phyloP scores from a whole-genome alignment of 35 echinoderm and acorn worm genomes.

The Amphiura filiformis region DNA sequence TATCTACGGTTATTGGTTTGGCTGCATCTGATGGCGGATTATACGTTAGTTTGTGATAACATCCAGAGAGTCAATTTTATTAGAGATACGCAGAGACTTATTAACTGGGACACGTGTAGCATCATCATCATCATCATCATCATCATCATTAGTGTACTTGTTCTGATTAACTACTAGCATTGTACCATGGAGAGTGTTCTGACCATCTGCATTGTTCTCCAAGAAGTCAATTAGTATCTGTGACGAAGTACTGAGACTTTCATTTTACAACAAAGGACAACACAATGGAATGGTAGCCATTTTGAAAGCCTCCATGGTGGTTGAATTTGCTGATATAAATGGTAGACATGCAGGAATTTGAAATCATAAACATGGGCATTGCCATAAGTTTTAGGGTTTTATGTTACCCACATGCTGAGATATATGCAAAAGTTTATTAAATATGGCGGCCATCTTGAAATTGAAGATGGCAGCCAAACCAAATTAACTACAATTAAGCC shows the following conservation, averaged over 20 bases:
- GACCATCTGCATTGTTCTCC: slow-evolving; percentile 52
- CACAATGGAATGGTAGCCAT: no score
- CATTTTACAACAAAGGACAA: slow-evolving; percentile 25
- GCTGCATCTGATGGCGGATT: neutral
- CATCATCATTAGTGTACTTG: neutral
- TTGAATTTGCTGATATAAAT: no score
- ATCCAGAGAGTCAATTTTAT: neutral
- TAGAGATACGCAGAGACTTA: neutral
- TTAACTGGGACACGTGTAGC: neutral
- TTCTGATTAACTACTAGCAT: slow-evolving; percentile 42
- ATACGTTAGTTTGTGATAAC: neutral
- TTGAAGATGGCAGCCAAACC: no score
- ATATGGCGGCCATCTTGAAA: no score
- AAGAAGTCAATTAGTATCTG: slow-evolving; percentile 55
- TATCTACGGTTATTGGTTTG: neutral
- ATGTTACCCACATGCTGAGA: no score
- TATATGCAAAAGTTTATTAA: no score
- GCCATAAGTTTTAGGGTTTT: no score
- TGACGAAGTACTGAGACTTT: slow-evolving; percentile 37
- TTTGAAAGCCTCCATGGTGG: no score
- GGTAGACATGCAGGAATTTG: no score
- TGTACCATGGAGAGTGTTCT: slow-evolving; percentile 50
- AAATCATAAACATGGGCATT: no score
- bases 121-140: neutral
- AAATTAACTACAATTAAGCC: no score